phyloP scores from a whole-genome alignment of 2,888 invertebrate species.

The Drosophila gaucha region DNA sequence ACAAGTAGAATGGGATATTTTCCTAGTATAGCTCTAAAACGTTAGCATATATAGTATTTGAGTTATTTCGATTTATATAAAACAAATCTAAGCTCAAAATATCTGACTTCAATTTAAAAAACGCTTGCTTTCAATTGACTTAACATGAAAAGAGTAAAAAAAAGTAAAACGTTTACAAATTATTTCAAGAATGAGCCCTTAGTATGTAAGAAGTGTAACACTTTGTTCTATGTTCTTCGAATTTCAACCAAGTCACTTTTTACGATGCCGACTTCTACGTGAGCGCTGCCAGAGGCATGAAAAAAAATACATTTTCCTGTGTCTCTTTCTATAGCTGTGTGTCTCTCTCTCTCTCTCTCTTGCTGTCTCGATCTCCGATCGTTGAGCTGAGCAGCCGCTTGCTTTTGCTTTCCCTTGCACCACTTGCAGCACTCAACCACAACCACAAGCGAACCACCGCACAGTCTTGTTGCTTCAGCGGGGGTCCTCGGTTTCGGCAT shows the following conservation, averaged over 20 bases:
- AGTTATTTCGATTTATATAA: no score
- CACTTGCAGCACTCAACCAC: conserved; percentile 3
- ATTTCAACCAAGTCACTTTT: conserved; percentile 31
- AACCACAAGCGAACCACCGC: conserved; percentile 39
- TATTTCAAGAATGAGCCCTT: conserved; percentile 1
- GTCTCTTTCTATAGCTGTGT: conserved; percentile 4
- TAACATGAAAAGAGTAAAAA: not conserved
- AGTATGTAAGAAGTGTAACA: conserved; percentile 10
- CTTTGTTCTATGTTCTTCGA: conserved; percentile 22
- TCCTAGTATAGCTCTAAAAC: no score
- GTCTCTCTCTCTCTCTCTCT: conserved; percentile 18
- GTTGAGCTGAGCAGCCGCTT: conserved; percentile 26
- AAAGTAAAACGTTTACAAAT: conserved; percentile 2
- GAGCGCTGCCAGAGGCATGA: conserved; percentile 47
- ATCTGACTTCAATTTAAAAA: no score
- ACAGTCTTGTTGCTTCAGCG: conserved; percentile 56
- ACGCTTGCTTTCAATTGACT: no score
- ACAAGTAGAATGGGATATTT: no score
- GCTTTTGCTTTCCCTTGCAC: conserved; percentile 26
- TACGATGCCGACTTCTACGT: conserved; percentile 30
- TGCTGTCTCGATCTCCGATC: not conserved
- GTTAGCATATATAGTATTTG: no score
- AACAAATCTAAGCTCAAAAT: no score
- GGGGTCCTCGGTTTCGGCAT: conserved; percentile 61
- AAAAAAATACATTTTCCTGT: conserved; percentile 55